Base-by-base conservation (phyloP, 2,888 invertebrate genomes). In the Plebejus melissa region DNA sequence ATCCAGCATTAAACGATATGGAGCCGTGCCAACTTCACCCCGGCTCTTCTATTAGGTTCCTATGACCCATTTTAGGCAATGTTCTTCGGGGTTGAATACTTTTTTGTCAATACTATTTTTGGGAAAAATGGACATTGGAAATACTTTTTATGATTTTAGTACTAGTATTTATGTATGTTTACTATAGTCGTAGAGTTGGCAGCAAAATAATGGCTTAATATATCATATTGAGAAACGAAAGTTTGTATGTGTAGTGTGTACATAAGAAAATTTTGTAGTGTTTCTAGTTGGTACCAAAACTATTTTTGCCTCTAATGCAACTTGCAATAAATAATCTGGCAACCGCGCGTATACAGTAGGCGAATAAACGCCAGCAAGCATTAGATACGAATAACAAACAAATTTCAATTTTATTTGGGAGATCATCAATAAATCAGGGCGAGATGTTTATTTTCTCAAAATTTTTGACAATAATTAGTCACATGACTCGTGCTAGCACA, bases 401-500 rank as follows among this genome's bases (percentile, higher is more conserved):
- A 65, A 65, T 4, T 65, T 36, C 32, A 65, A 32, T 65, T 65
- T 65, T 65, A 65, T 65, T 32, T 36, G 65, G 65, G 13, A 65
- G 32, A 16, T 36, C 65, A 36, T 65, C 65, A 65, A 65, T 65
- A 65, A 65, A 65, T 32, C 65, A 65, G 65, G 11, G 32, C 41
- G 71, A 28, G 2, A 41, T 41, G 22, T 22, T 41, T 22, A 41
- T 75, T 79, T 77, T 78, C 86, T 85, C 84, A 83, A 84, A 82
- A 82, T 82, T 81, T 78, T 81, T 81, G 84, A 72, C 50, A 72
- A 87, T 88, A 89, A 90, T 93, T 91, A 92, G 91, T 92, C 92
- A 92, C 92, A 90, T 91, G 90, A 91, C 90, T 90, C 86, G 90
- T 91, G 88, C 88, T 90, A 87, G 89, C 90, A 90, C 88, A 90